These are phyloP conservation scores for Stegana nigrithorax DNA, from an alignment of 2,888 invertebrate species.

Conservation along the genomic window DNA sequence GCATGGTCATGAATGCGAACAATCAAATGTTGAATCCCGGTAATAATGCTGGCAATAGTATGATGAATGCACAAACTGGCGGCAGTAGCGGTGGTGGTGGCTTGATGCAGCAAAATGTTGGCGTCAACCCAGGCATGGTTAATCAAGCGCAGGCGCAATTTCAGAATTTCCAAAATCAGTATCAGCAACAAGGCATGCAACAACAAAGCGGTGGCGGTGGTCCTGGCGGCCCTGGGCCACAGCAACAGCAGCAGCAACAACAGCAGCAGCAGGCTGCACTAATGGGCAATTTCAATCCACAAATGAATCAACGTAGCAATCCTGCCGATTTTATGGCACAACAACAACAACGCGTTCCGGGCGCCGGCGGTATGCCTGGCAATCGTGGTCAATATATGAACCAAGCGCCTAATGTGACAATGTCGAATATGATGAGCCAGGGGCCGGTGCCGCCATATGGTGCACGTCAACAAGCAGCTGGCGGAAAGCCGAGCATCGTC, in stretches of 20 bases:
- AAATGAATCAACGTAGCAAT: constrained; percentile 65
- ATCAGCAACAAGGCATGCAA: constrained; percentile 65
- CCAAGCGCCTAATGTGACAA: constrained; percentile 86
- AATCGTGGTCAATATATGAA: constrained; percentile 68
- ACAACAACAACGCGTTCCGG: constrained; percentile 45
- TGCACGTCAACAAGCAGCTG: constrained; percentile 71
- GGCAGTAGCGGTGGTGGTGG: constrained; percentile 52
- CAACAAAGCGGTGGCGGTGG: constrained; percentile 44
- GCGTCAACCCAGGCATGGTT: constrained; percentile 58
- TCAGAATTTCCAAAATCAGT: constrained; percentile 72
- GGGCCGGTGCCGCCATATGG: constrained; percentile 79
- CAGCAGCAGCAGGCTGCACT: constrained; percentile 63
- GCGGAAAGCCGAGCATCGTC: constrained; percentile 62
- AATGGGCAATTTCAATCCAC: constrained; percentile 66
- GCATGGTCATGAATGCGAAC: constrained; percentile 55
- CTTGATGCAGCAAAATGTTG: constrained; percentile 62
- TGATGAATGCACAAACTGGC: constrained; percentile 50
- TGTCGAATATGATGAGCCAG: constrained; percentile 73
- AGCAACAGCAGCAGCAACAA: constrained; percentile 54
- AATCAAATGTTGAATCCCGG: constrained; percentile 62
- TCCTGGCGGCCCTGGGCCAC: constrained; percentile 48
- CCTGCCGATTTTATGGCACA: constrained; percentile 65
- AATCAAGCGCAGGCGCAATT: constrained; percentile 71
- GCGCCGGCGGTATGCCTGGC: constrained; percentile 50
- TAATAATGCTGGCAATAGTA: constrained; percentile 32